Conservation (phyloP, 2,113 vertebrate genomes). For the Thymallus thymallus region DNA sequence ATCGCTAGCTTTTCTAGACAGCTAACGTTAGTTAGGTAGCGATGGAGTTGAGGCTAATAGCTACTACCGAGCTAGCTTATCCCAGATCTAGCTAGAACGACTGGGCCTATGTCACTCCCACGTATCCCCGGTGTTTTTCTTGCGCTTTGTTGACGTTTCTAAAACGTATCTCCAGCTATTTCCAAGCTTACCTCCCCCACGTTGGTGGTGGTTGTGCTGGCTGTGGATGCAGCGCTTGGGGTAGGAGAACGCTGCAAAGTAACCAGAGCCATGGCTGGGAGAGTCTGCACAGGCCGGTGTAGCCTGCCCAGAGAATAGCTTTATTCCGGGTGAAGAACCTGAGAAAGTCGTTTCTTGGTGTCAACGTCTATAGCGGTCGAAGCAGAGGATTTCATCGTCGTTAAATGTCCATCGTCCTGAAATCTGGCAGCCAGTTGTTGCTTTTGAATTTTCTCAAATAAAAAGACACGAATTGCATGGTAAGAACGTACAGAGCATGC, state of each 20-base stretch:
- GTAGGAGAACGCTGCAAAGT: slow-evolving; percentile 94
- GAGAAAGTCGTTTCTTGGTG: slow-evolving; percentile 14
- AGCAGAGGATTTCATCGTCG: background rate
- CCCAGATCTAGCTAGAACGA: background rate
- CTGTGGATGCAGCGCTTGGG: slow-evolving; percentile 89
- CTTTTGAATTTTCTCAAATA: background rate
- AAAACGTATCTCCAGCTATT: slow-evolving; percentile 10
- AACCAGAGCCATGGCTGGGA: slow-evolving; percentile 88
- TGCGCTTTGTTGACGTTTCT: slow-evolving; percentile 1
- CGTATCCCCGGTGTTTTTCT: slow-evolving; percentile 35
- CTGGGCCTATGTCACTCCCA: slow-evolving; percentile 48
- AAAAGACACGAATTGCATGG: background rate
- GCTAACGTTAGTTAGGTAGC: background rate
- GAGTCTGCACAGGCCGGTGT: slow-evolving; percentile 53
- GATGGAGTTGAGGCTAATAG: background rate
- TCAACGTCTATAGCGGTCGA: background rate
- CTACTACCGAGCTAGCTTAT: slow-evolving; percentile 21
- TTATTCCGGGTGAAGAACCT: slow-evolving; percentile 13
- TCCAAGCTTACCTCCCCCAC: slow-evolving; percentile 67
- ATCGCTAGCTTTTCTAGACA: too few relatives aligned
- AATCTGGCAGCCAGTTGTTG: background rate
- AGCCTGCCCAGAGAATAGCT: slow-evolving; percentile 41
- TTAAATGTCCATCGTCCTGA: background rate
- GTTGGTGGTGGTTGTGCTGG: slow-evolving; percentile 84
- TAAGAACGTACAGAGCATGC: background rate